Conservation (phyloP, 2,888 invertebrate genomes). For the Drosophila melanosoma region DNA sequence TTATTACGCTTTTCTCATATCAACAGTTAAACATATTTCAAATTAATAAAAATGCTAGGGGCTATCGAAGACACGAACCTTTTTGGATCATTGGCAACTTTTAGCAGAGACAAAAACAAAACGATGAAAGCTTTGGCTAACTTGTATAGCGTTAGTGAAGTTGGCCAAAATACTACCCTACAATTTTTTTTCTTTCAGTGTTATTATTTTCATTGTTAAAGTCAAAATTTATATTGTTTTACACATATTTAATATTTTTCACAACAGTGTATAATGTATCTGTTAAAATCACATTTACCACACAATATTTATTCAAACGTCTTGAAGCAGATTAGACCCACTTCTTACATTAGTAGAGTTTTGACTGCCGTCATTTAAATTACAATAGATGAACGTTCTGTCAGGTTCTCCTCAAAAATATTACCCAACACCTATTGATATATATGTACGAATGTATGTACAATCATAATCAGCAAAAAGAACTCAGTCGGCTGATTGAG, state of each 20-base stretch:
- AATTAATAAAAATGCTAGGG: background rate
- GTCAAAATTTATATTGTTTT: background rate
- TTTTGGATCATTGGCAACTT: background rate
- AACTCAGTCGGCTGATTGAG: conserved; percentile 55
- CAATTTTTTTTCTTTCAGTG: background rate
- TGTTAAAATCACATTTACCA: background rate
- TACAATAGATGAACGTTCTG: background rate
- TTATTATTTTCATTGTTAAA: background rate
- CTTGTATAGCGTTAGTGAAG: background rate
- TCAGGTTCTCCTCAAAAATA: conserved; percentile 21
- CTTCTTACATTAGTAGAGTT: background rate
- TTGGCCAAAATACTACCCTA: background rate
- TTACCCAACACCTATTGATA: conserved; percentile 36
- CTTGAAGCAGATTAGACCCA: background rate
- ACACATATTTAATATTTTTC: background rate
- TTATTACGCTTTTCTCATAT: background rate
- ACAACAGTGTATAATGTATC: background rate
- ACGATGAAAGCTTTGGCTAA: background rate
- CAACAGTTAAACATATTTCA: conserved; percentile 1
- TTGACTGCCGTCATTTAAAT: background rate
- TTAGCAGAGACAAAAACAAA: conserved; percentile 39
- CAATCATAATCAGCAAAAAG: conserved; percentile 25
- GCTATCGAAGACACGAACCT: conserved; percentile 3
- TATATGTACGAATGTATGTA: conserved; percentile 40
- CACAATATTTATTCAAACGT: background rate